Evolutionary conservation across 1,140 invertebrate genomes (phyloP), one percentile per base, ranked within the genome.

Genomic region (Tetramorium alpestre): DNA sequence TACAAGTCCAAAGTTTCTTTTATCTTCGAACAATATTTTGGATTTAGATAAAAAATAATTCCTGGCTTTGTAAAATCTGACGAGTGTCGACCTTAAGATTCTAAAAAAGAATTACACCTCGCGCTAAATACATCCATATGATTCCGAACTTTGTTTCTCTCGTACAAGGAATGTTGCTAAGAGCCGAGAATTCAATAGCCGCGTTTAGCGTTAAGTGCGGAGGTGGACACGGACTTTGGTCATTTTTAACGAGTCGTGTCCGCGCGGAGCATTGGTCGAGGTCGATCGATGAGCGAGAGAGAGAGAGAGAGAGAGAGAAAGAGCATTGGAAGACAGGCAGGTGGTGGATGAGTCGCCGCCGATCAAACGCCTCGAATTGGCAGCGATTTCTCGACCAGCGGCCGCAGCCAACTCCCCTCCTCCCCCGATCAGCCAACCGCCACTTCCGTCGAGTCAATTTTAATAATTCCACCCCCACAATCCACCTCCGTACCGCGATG

Each of bases 321-420:
- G 76, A 56, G 87, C 67, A 87, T 75, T 86, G 75, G 41, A 88
- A 85, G 76, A 77, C 77, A 60, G 78, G 92, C 92, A 93, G 93
- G 92, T 93, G 92, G 87, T 91, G 87, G 91, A 91, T 91, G 93
- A 93, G 87, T 89, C 89, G 77, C 85, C 41, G 84, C 87, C 87
- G 91, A 93, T 93, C 89, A 93, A 93, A 92, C 86, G 85, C 41
- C 49, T 86, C 62, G 69, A 92, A 93, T 93, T 93, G 90, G 92
- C 92, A 85, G 88, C 92, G 90, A 93, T 93, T 93, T 92, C 89
- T 90, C 85, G 85, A 62, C 87, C 86, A 80, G 51, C 82, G 58
- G 56, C 78, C 67, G 58, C 44, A 44, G 51, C 47, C 65, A 64
- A 69, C 65, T n/a, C 44, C 28, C 8, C 41, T 8, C 41, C 8